Evolutionary conservation across 2,113 vertebrate species (phyloP).

Genomic region (Jacana jacana): DNA sequence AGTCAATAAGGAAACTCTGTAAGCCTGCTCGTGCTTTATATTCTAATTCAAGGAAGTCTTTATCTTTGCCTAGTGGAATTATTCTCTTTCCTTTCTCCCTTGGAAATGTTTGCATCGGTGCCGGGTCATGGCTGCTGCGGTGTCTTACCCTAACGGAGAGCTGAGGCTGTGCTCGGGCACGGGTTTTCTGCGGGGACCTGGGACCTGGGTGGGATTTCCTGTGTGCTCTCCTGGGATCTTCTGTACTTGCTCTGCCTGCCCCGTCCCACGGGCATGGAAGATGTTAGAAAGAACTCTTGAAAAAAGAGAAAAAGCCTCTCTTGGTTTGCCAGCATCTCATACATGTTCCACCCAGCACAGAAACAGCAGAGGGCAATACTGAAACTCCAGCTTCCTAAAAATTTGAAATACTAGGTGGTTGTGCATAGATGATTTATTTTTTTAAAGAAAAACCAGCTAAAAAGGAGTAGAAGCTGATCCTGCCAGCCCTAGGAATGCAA

Average conservation of each 20-base stretch:
- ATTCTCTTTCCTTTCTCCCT: background rate
- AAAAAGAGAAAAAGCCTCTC: background rate
- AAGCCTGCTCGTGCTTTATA: background rate
- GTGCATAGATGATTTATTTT: background rate
- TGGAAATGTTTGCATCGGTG: background rate
- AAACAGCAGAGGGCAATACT: background rate
- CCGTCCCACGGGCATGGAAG: background rate
- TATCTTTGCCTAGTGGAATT: background rate
- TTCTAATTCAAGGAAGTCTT: conserved; percentile 1
- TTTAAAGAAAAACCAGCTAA: background rate
- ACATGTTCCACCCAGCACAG: background rate
- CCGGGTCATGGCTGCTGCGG: background rate
- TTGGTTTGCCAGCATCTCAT: background rate
- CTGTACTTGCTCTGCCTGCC: accelerated
- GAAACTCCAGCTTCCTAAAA: background rate
- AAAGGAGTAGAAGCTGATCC: background rate
- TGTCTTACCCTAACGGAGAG: background rate
- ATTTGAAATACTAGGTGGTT: background rate
- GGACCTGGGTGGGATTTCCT: background rate
- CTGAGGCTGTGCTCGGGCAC: background rate
- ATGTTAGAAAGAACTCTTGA: no score
- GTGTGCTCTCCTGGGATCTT: background rate
- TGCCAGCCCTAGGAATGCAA: background rate
- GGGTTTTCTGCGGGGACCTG: background rate
- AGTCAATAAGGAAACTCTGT: conserved; percentile 18